Base-by-base conservation (phyloP, 2,888 invertebrate species). In the Pollenia labialis region DNA sequence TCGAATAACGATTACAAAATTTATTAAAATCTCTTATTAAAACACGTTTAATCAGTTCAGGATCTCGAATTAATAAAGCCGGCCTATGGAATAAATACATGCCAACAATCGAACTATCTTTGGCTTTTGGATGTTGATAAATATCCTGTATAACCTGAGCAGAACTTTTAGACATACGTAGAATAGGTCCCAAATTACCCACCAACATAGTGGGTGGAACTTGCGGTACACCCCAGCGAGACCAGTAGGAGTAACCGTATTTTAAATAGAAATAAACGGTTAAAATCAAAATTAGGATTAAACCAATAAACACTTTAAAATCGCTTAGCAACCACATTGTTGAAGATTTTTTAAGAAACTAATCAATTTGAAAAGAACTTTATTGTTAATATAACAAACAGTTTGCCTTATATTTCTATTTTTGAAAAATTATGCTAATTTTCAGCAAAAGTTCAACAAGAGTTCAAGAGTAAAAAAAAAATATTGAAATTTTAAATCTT, bases 51-150 rank as follows among this genome's bases (percentile, higher is more conserved):
- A 94, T 89, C 14, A 94, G 80, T 2, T 93, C 93, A 0, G 94
- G 94, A 89, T 94, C 94, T 1, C 93, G 92, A 0, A 93, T 54
- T 4, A 94, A 82, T 14, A 94, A 69, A 0, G 92, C 92, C 0
- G 94, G 94, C 16, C 92, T 93, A 85, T 94, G 92, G 76, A 94
- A 93, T 1, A 94, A 91, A 90, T 93, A 90, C 89, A 94, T 87
- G 89, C 94, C 91, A 87, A 91, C 91, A 87, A 94, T 85, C 50
- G 93, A 89, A 77, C 89, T 80, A 89, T 92, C 81, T 88, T 88
- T 46, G 8, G 90, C 89, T 48, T 85, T 50, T 11, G 91, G 89
- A 89, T 93, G 89, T 66, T 93, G 90, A 81, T 94, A 94, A 0
- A 94, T 85, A 0, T 92, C 90, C 23, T 90, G 90, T 18, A 94